Evolutionary conservation across 1,140 invertebrate genomes (phyloP), one percentile per base, ranked within the genome.

Genomic region (Drosophila fuyamai): DNA sequence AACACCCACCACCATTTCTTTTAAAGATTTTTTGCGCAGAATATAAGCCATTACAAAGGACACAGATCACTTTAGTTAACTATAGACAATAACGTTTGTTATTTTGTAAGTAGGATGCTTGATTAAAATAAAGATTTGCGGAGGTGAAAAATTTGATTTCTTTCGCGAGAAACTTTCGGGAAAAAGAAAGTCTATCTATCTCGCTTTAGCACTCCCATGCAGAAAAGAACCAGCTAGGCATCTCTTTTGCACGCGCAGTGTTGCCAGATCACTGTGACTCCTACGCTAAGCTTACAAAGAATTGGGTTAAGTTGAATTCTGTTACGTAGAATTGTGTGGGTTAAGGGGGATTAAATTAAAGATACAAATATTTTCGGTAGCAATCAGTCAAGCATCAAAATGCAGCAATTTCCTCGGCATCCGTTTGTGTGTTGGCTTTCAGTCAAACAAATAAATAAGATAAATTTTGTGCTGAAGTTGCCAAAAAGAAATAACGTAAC

Each of bases 321-420:
- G 27, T 32, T 60, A 63, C 55, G 55, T 32, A 43, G 13, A 40
- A 43, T 32, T 8, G 23, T 4, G 23, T 0, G 10, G 12, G 36
- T 58, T 13, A 23, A 23, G 0, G 8, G 1, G 0, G 27, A 70
- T 12, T 16, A 44, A 44, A 13, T 43, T 4, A 16, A 44, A 57
- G 5, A 43, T 8, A 40, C 13, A n/a, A 14, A 38, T n/a, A 14
- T 58, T 50, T 29, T 7, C 16, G 10, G 60, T 62, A 67, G 58
- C 82, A 85, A 85, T 85, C 82, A 86, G 82, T 85, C 82, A 85
- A 81, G 82, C 82, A 81, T 85, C 82, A 86, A 85, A 86, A 85
- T 85, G 79, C 75, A 71, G 78, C 68, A 81, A 85, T 84, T 85
- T 72, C 60, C 59, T 38, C 60, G 55, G 60, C 55, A 58, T 43